These are phyloP conservation scores for Hyposmocoma kahamanoa DNA, from an alignment of 1,140 invertebrate species.

Conservation along the genomic window DNA sequence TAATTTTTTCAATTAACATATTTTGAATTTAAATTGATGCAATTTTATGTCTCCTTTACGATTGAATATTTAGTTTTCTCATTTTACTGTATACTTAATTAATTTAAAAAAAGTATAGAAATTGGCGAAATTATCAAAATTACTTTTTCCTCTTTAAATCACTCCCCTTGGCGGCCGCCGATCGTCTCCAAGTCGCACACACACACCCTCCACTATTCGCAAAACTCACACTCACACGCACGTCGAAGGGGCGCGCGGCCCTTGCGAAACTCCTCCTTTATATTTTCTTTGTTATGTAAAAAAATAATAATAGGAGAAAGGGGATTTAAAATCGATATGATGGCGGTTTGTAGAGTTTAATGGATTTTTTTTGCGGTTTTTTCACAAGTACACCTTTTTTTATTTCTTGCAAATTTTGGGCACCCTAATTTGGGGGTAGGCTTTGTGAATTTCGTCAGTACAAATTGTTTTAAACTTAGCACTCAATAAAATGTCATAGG, in stretches of 20 bases:
- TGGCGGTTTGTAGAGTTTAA: slow-evolving; percentile 41
- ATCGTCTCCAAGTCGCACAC: slow-evolving; percentile 63
- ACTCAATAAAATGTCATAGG: too few relatives aligned
- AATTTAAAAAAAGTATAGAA: not conserved
- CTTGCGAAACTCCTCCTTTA: slow-evolving; percentile 66
- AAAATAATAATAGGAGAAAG: slow-evolving; percentile 69
- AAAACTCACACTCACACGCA: slow-evolving; percentile 26
- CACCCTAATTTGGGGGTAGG: not conserved
- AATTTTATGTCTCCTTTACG: too few relatives aligned
- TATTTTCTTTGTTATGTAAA: slow-evolving; percentile 72
- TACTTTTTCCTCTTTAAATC: slow-evolving; percentile 36
- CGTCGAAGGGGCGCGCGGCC: slow-evolving; percentile 38
- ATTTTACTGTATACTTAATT: not conserved
- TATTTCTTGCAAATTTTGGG: too few relatives aligned
- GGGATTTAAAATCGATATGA: slow-evolving; percentile 68
- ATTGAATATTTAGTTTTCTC: too few relatives aligned
- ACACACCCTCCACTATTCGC: slow-evolving; percentile 40
- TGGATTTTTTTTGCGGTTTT: slow-evolving; percentile 16
- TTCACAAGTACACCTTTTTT: too few relatives aligned
- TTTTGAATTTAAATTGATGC: too few relatives aligned
- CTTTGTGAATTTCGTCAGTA: not conserved
- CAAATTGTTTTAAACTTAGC: too few relatives aligned
- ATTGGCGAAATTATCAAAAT: slow-evolving; percentile 27
- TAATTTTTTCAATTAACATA: too few relatives aligned
- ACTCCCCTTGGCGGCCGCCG: slow-evolving; percentile 55